Evolutionary conservation across 2,113 vertebrate genomes (phyloP).

Genomic region (Gnathonemus longibarbis): DNA sequence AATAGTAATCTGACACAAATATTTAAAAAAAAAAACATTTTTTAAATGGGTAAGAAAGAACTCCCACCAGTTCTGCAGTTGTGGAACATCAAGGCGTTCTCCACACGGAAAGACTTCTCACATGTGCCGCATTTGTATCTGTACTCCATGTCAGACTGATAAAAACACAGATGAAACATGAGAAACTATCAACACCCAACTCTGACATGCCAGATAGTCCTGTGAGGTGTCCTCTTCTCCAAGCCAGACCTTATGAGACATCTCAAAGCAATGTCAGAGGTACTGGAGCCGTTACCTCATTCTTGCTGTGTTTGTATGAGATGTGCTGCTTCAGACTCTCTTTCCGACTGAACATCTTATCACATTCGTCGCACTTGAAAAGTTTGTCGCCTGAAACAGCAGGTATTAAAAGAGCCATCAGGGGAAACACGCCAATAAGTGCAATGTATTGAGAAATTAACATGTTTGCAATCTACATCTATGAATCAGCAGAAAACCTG

Average conservation of each 20-base stretch:
- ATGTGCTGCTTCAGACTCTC: conserved; percentile 98
- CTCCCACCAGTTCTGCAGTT: conserved; percentile 89
- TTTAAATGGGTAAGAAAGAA: not conserved
- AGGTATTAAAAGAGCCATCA: not conserved
- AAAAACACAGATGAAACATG: conserved; percentile 12
- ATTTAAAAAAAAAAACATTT: not conserved
- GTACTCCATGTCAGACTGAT: conserved; percentile 82
- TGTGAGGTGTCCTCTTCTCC: not conserved
- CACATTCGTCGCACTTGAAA: conserved; percentile 95
- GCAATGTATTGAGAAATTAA: not conserved
- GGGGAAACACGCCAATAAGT: not conserved
- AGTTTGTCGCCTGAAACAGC: conserved; percentile 80
- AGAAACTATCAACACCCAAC: not conserved
- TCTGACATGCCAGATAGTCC: not conserved
- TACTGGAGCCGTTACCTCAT: conserved; percentile 55
- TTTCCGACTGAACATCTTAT: conserved; percentile 96
- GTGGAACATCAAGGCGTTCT: conserved; percentile 91
- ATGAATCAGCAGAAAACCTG: not conserved
- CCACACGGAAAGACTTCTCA: conserved; percentile 89
- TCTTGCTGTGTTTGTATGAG: conserved; percentile 98
- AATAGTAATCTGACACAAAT: not conserved
- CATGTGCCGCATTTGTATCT: conserved; percentile 82
- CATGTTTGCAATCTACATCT: not conserved
- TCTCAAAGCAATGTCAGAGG: not conserved
- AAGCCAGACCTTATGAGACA: not conserved